Evolutionary conservation across 2,888 invertebrate species (phyloP).

Genomic region (Sicus ferrugineus): DNA sequence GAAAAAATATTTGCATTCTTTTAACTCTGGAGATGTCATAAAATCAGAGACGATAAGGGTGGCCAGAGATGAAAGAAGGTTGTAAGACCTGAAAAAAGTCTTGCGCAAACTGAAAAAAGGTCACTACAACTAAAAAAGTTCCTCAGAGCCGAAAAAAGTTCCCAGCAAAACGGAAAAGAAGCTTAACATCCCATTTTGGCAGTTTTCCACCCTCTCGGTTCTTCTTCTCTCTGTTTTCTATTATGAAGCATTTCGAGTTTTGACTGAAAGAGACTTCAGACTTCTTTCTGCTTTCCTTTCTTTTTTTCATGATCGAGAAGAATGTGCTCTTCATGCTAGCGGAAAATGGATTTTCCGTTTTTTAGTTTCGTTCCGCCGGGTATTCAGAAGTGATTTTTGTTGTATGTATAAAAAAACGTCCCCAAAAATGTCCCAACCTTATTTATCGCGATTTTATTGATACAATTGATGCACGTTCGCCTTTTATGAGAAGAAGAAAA

Average conservation of each 20-base stretch:
- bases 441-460: conserved; percentile 22
- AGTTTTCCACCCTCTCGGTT: too few species aligned
- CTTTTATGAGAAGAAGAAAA: too few species aligned
- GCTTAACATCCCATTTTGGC: too few species aligned
- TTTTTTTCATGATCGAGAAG: conserved; percentile 40
- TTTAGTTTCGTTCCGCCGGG: background rate
- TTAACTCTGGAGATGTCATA: conserved; percentile 17
- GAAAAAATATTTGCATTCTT: conserved; percentile 1
- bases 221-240: background rate
- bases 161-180: too few species aligned
- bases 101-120: too few species aligned
- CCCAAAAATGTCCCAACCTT: background rate
- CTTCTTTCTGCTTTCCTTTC: too few species aligned
- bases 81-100: background rate
- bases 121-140: too few species aligned
- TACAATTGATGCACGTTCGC: background rate
- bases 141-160: too few species aligned
- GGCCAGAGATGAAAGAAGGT: background rate
- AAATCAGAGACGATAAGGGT: conserved; percentile 22
- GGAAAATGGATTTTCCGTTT: conserved; percentile 11
- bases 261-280: conserved; percentile 4
- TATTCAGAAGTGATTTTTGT: background rate
- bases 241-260: conserved; percentile 24
- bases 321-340: conserved; percentile 46
- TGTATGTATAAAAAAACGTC: conserved; percentile 2